phyloP scores from a whole-genome alignment of 2,113 vertebrate genomes.

The Charadrius vociferus region DNA sequence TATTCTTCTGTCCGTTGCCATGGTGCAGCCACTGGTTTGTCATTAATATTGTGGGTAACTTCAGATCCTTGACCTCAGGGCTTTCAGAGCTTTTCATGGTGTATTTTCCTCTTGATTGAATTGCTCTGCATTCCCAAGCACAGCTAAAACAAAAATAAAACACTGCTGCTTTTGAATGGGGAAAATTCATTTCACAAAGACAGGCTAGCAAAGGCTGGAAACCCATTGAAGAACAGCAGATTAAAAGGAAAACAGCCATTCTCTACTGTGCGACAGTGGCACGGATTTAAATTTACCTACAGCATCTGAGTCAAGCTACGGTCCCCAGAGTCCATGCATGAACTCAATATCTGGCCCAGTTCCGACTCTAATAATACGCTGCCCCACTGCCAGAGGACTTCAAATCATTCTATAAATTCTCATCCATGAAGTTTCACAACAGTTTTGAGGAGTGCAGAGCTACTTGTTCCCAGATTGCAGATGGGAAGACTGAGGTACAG shows the following conservation, averaged over 20 bases:
- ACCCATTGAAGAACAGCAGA: slow-evolving; percentile 40
- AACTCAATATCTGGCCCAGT: not conserved
- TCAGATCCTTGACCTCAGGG: slow-evolving; percentile 73
- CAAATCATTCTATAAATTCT: not conserved
- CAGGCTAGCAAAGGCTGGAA: slow-evolving; percentile 47
- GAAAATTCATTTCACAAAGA: slow-evolving; percentile 66
- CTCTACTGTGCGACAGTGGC: not conserved
- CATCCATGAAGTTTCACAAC: not conserved
- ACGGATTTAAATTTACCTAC: slow-evolving; percentile 43
- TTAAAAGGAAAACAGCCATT: slow-evolving; percentile 48
- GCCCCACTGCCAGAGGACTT: not conserved
- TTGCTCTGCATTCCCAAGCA: slow-evolving; percentile 72
- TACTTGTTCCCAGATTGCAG: not conserved
- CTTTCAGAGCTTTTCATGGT: slow-evolving; percentile 72
- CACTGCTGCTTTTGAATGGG: slow-evolving; percentile 59
- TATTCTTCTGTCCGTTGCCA: slow-evolving; percentile 67
- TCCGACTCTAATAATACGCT: not conserved
- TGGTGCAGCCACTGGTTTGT: slow-evolving; percentile 64
- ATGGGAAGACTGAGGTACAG: not conserved
- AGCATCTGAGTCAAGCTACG: not conserved
- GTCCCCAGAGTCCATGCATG: not conserved
- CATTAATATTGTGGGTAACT: slow-evolving; percentile 75
- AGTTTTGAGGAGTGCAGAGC: not conserved
- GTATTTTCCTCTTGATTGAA: slow-evolving; percentile 75
- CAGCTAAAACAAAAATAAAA: slow-evolving; percentile 69